Conservation (phyloP, 2,888 invertebrate species). For the Melitaea athalia region DNA sequence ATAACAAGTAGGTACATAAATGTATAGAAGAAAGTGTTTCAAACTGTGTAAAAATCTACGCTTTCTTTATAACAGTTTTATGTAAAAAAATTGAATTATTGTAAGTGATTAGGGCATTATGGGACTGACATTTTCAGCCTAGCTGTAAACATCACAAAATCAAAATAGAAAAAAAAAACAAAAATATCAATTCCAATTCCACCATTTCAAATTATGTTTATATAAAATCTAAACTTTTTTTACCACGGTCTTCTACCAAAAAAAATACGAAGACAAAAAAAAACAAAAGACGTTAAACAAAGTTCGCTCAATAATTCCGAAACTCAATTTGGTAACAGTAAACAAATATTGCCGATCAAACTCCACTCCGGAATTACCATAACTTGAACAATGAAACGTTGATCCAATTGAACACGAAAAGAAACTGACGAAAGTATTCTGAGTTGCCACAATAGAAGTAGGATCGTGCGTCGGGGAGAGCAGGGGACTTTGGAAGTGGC, state of each 20-base stretch:
- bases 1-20: too few relatives aligned
- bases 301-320: not conserved
- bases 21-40: too few relatives aligned
- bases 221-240: too few relatives aligned
- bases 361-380: constrained; percentile 61
- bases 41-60: too few relatives aligned
- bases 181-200: too few relatives aligned
- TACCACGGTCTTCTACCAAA: not conserved
- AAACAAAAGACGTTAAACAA: not conserved
- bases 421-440: constrained; percentile 70
- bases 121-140: too few relatives aligned
- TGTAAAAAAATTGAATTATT: too few relatives aligned
- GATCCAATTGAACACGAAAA: constrained; percentile 71
- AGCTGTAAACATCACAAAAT: too few relatives aligned
- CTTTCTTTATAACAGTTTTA: too few relatives aligned
- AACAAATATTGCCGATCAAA: constrained; percentile 49
- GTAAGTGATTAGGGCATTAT: too few relatives aligned
- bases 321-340: constrained; percentile 19
- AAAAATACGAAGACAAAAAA: not conserved
- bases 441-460: constrained; percentile 63
- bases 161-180: too few relatives aligned
- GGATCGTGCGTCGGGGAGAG: constrained; percentile 48
- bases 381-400: constrained; percentile 66
- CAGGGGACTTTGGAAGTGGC: constrained; percentile 11
- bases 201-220: too few relatives aligned